These are phyloP conservation scores for Cryptophagus acutangulus DNA, from an alignment of 2,888 invertebrate genomes.

Conservation along the genomic window DNA sequence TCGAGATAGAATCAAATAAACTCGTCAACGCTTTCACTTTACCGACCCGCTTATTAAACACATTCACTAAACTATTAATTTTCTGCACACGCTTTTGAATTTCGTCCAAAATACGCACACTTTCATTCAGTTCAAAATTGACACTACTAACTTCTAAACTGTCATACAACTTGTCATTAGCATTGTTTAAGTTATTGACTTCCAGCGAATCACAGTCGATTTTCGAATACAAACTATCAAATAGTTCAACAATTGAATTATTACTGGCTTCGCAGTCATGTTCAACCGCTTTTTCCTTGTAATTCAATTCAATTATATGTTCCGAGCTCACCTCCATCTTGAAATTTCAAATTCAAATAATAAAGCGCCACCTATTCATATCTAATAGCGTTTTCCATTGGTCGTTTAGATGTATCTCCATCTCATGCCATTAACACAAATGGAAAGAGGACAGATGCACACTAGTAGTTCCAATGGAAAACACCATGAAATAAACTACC, in stretches of 20 bases:
- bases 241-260: conserved; percentile 38
- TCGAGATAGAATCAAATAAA: conserved; percentile 65
- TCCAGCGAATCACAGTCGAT: conserved; percentile 42
- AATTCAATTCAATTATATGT: conserved; percentile 43
- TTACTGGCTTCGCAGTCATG: conserved; percentile 39
- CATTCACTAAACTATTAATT: conserved; percentile 62
- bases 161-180: conserved; percentile 35
- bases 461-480: conserved; percentile 16
- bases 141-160: conserved; percentile 41
- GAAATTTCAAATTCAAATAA: too few relatives aligned
- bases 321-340: conserved; percentile 32
- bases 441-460: too few relatives aligned
- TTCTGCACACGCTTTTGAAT: conserved; percentile 67
- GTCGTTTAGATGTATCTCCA: too few relatives aligned
- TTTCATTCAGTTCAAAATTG: conserved; percentile 49
- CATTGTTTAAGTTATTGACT: conserved; percentile 34
- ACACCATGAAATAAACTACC: too few relatives aligned
- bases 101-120: conserved; percentile 58
- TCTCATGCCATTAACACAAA: too few relatives aligned
- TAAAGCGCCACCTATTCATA: too few relatives aligned
- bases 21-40: conserved; percentile 65
- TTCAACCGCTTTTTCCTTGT: conserved; percentile 45
- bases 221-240: conserved; percentile 43
- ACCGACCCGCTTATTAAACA: conserved; percentile 57
- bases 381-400: too few relatives aligned